Conservation (phyloP, 2,888 invertebrate genomes). For the Pheosia tremula region DNA sequence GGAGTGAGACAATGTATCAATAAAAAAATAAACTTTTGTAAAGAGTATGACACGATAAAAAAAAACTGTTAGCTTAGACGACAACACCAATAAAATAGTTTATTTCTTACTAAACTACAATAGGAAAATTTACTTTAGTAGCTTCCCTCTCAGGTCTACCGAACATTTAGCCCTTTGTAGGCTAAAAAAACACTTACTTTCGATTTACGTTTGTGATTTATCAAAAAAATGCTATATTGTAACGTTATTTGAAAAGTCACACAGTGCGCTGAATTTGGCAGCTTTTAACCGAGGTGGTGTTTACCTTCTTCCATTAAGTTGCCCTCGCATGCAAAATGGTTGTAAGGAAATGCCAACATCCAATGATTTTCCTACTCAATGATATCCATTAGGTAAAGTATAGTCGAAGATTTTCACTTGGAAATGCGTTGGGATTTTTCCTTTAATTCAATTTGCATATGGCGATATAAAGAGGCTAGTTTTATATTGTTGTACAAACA, state of each 20-base stretch:
- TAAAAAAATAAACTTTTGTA: too few species aligned
- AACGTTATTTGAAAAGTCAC: constrained; percentile 37
- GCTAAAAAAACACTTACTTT: too few species aligned
- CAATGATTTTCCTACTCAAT: constrained; percentile 25
- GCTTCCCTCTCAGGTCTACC: too few species aligned
- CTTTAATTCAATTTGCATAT: constrained; percentile 23
- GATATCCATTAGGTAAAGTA: constrained; percentile 30
- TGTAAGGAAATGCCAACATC: constrained; percentile 20
- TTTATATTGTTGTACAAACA: neutral
- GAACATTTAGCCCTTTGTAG: too few species aligned
- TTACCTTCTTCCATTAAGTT: constrained; percentile 30
- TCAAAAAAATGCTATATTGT: neutral
- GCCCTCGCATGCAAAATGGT: constrained; percentile 18
- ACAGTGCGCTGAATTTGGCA: constrained; percentile 23
- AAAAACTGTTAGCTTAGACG: too few species aligned
- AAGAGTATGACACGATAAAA: too few species aligned
- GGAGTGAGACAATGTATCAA: too few species aligned
- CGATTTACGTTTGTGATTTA: too few species aligned
- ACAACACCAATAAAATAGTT: too few species aligned
- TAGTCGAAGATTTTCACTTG: constrained; percentile 24
- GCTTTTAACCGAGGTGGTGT: constrained; percentile 20
- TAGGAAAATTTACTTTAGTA: too few species aligned
- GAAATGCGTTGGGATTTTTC: constrained; percentile 15
- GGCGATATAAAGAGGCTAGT: neutral
- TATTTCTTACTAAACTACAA: too few species aligned